Percentiles rank a stretch among this genome's conserved stretches.
These are phyloP conservation scores for Lota lota DNA, from an alignment of 2,113 vertebrate species.

Conservation along the genomic window DNA sequence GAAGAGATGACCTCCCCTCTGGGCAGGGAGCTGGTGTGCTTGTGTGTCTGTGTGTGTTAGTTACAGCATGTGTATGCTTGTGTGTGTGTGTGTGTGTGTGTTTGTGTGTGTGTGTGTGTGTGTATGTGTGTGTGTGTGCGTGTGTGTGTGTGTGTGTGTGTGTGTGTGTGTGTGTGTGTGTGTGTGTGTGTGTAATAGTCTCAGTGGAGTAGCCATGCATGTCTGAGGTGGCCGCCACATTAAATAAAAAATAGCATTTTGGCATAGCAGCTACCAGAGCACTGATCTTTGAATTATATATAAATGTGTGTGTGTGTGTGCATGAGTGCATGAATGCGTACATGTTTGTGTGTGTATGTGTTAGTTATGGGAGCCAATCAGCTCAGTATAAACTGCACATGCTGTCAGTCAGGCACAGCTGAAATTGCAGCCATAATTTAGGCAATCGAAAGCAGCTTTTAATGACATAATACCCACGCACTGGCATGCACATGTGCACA, in stretches of 20 bases:
- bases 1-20: conserved; percentile 63
- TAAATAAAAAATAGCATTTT: no score
- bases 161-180: neutral
- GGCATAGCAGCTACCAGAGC: no score
- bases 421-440: conserved; percentile 85
- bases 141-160: conserved; percentile 24
- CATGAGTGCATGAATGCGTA: neutral
- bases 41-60: conserved; percentile 17
- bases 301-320: neutral
- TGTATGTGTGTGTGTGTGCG: conserved; percentile 3
- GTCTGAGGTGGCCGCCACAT: no score
- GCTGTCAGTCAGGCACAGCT: conserved; percentile 75
- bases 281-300: no score
- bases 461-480: conserved; percentile 48
- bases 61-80: conserved; percentile 17
- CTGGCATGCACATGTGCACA: neutral
- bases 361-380: conserved; percentile 77
- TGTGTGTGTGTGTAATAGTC: neutral
- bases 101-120: neutral
- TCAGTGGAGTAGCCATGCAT: no score
- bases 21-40: conserved; percentile 25
- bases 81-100: neutral
- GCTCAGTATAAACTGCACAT: conserved; percentile 72
- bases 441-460: conserved; percentile 65
- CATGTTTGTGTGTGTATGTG: no score